phyloP scores from a whole-genome alignment of 2,113 vertebrate species.

The Gallinago paraguaiae region DNA sequence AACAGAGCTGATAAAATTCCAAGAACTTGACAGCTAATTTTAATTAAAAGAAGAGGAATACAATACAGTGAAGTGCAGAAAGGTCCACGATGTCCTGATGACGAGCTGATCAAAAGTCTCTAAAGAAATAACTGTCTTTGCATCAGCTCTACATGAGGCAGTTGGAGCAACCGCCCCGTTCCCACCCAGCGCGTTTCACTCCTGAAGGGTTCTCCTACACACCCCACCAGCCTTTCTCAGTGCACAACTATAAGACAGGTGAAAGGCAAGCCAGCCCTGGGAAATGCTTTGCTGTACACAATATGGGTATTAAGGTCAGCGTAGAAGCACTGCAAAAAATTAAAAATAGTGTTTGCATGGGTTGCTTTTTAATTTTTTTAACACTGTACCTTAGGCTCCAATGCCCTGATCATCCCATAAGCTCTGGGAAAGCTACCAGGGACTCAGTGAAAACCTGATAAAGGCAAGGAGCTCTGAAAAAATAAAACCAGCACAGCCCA shows the following conservation, averaged over 20 bases:
- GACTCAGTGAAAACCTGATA: neutral
- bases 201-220: neutral
- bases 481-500: neutral
- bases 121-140: neutral
- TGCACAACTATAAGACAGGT: neutral
- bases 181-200: rapidly evolving
- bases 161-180: neutral
- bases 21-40: neutral
- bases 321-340: neutral
- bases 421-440: neutral
- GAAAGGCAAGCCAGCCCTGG: neutral
- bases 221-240: neutral
- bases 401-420: neutral
- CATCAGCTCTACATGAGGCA: neutral
- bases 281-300: too few species aligned
- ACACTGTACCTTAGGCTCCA: rapidly evolving
- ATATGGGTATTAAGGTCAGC: neutral
- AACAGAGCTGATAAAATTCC: neutral
- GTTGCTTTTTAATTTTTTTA: neutral
- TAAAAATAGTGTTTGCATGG: neutral
- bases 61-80: neutral
- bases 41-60: neutral
- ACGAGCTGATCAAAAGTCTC: neutral
- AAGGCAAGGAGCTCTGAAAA: neutral
- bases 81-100: neutral